Evolutionary conservation across 1,140 invertebrate species (phyloP).

Genomic region (Neodiprion virginianus): DNA sequence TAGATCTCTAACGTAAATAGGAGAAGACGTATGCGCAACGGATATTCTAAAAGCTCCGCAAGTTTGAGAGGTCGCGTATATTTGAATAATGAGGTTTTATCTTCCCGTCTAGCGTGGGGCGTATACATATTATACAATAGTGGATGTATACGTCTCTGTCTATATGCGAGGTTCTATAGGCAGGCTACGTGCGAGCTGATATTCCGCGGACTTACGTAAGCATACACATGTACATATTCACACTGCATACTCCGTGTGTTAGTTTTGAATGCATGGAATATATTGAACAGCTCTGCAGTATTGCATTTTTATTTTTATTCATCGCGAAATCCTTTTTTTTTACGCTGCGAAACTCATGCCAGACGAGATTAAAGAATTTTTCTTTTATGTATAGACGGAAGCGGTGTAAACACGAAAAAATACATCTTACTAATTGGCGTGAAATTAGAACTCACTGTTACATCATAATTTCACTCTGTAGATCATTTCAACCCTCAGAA

Average conservation of each 20-base stretch:
- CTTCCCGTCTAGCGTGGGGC: neutral
- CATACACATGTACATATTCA: neutral
- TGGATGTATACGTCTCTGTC: too few species aligned
- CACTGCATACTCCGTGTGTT: neutral
- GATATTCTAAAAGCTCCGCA: conserved; percentile 30
- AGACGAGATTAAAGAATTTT: too few species aligned
- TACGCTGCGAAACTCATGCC: neutral
- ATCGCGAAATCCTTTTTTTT: neutral
- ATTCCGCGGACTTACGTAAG: neutral
- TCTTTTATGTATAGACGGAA: too few species aligned
- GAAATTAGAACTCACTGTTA: too few species aligned
- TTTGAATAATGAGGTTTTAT: conserved; percentile 26
- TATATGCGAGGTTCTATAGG: too few species aligned
- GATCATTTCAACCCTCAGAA: neutral
- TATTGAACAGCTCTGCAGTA: neutral
- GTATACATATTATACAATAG: neutral
- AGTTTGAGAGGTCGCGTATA: conserved; percentile 17
- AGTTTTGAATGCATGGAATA: neutral
- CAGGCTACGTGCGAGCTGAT: too few species aligned
- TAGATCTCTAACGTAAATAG: conserved; percentile 30
- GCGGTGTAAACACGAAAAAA: too few species aligned
- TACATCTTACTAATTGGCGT: too few species aligned
- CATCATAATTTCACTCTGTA: too few species aligned
- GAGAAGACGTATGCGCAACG: conserved; percentile 27
- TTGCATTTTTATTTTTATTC: neutral